Conservation (phyloP, 2,797 vertebrate genomes). For the Taenioides sp. region DNA sequence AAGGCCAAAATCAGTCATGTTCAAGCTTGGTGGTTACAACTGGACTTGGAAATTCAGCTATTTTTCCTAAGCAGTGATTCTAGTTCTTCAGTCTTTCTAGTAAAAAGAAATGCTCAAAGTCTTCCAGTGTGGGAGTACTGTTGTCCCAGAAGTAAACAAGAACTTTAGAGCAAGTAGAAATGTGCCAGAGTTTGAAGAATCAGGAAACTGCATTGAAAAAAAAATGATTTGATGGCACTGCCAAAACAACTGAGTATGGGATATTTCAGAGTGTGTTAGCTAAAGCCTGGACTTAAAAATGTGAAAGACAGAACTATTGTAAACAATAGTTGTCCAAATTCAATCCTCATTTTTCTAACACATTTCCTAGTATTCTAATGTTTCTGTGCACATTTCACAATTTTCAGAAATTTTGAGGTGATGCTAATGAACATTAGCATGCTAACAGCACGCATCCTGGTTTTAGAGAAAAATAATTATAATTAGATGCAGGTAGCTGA, state of each 20-base stretch:
- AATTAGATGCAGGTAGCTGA: too few relatives aligned
- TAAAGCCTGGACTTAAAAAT: too few relatives aligned
- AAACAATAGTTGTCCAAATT: too few relatives aligned
- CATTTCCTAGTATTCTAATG: too few relatives aligned
- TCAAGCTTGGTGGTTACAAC: not conserved
- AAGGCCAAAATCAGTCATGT: not conserved
- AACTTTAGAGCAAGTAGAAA: not conserved
- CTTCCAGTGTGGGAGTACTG: not conserved
- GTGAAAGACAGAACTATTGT: too few relatives aligned
- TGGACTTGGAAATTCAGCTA: not conserved
- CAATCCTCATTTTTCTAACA: too few relatives aligned
- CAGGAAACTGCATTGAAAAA: not conserved
- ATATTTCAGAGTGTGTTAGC: too few relatives aligned
- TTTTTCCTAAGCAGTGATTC: not conserved
- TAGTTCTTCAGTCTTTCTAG: not conserved
- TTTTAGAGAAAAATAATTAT: too few relatives aligned
- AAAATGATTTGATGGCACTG: not conserved
- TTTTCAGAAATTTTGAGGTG: too few relatives aligned
- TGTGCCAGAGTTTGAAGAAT: not conserved
- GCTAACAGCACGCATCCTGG: too few relatives aligned
- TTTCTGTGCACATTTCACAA: too few relatives aligned
- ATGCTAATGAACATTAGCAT: too few relatives aligned
- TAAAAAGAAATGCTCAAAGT: not conserved
- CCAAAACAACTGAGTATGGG: not conserved
- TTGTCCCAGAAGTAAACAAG: not conserved